phyloP scores from a whole-genome alignment of 1,140 invertebrate species.

The Aphelinus certus region DNA sequence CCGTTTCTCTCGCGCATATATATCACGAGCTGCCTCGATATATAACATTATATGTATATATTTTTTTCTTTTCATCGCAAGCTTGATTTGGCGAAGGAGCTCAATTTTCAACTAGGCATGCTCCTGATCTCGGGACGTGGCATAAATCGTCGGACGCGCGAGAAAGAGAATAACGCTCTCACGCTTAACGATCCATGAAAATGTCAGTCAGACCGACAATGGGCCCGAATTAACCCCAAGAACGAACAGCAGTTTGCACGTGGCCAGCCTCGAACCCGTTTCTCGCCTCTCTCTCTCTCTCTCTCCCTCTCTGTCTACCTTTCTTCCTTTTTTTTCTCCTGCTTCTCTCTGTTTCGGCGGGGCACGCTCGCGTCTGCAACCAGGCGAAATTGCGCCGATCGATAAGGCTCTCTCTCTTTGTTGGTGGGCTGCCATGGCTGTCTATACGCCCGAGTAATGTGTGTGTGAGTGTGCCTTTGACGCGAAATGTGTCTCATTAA shows the following conservation, averaged over 20 bases:
- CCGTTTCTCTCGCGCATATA: too few species aligned
- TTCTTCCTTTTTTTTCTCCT: constrained; percentile 29
- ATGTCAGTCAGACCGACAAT: constrained; percentile 42
- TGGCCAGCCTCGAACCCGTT: constrained; percentile 33
- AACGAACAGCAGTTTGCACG: constrained; percentile 39
- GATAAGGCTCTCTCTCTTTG: constrained; percentile 35
- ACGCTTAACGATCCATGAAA: constrained; percentile 41
- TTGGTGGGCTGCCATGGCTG: background rate
- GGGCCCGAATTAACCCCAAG: constrained; percentile 39
- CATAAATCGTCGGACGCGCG: constrained; percentile 30
- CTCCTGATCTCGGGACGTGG: constrained; percentile 2
- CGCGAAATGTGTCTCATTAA: constrained; percentile 64
- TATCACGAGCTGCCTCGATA: too few species aligned
- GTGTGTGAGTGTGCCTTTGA: constrained; percentile 42
- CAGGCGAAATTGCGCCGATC: constrained; percentile 42
- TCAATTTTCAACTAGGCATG: constrained; percentile 27
- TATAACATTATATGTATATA: too few species aligned
- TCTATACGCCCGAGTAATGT: background rate
- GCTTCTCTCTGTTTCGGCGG: constrained; percentile 35
- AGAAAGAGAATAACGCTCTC: constrained; percentile 25
- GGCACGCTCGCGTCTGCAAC: constrained; percentile 7
- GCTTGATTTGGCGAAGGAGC: constrained; percentile 38
- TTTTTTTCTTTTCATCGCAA: too few species aligned
- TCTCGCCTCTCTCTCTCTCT: background rate
- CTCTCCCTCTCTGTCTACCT: background rate